Base-by-base conservation (phyloP, 2,888 invertebrate species). In the Sclerodermus sp. region DNA sequence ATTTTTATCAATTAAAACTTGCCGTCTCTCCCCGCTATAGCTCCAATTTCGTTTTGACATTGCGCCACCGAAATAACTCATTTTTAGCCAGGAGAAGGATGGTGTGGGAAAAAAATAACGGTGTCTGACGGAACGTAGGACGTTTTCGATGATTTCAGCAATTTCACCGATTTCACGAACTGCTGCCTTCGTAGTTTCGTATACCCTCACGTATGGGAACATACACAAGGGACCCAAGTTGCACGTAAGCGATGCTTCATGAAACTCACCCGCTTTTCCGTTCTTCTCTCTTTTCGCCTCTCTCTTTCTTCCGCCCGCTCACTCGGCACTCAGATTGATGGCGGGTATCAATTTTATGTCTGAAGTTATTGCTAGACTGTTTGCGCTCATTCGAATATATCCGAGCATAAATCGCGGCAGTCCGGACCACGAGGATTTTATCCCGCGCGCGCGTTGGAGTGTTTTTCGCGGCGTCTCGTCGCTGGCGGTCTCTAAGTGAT, bases 361-460 rank as follows among this genome's bases (percentile, higher is more conserved):
- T 55, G 49, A 63, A 67, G 69, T 71, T 70, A 71, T 65, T 64
- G 68, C 70, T 57, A 50, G 60, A 67, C 60, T 68, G 66, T 70
- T 71, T 66, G 70, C 60, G 57, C 57, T 67, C 58, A 60, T 65
- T 64, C 66, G 64, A 66, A 71, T 66, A 64, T 66, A 67, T 64
- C 55, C 53, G 55, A 44, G 55, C 53, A 70, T 71, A 69, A 71
- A 72, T 70, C 64, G 53, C 43, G 43, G 46, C 48, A 45, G 42
- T 15, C 46, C 10, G 15, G 8, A n/a, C 37, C 30, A 42, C 29
- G 16, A 29, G 37, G 39, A 46, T 38, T 17, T 50, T 42, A 38
- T 40, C n/a, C 18, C 39, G 23, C 32, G 41, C 13, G 45, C 42
- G 52, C 23, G 3, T 23, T 23, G 8, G 4, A 23, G 4, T 23